Evolutionary conservation across 92 coral and sea anemone species (phyloP), one percentile per base, ranked within the genome.

Genomic region (Diadumene lineata): DNA sequence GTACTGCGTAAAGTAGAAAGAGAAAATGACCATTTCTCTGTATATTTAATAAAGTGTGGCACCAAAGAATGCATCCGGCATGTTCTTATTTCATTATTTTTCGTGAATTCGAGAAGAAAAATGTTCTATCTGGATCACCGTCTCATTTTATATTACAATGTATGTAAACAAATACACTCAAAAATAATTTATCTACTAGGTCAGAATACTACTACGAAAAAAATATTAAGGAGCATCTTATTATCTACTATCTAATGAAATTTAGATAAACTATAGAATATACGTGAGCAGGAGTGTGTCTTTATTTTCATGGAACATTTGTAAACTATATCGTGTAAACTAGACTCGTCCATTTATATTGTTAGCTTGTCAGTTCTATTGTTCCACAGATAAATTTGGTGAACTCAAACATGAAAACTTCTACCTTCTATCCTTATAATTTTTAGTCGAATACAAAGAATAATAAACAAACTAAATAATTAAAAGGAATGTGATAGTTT

Each of bases 321-420:
- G 56, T 50, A 4, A 18, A 22, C 56, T 66, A 50, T 25, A 38
- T 55, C 60, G 68, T 48, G 64, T 51, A 66, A 43, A 67, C 26
- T 60, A 31, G 55, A 55, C 32, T 64, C 64, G 74, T 38, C 65
- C 75, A 66, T 34, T 48, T 4, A 28, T 34, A 66, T 53, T 87
- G 92, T 91, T 89, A 84, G 88, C 83, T 81, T 91, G 97, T 87
- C 97, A 91, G 81, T 79, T 91, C 92, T 74, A 91, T 91, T 91
- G 97, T 91, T 88, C 90, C 61, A 86, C 82, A 56, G 90, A 70
- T 84, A 87, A 81, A 60, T 84, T 90, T 91, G 80, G 50, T 87
- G 85, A 78, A 74, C 79, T 84, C 81, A 86, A 88, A 88, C 80
- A 74, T 55, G 71, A 44, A 43, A 56, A 33, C 62, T 63, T 50